Evolutionary conservation across 1,140 invertebrate genomes (phyloP).

Genomic region (Colletes gigas): DNA sequence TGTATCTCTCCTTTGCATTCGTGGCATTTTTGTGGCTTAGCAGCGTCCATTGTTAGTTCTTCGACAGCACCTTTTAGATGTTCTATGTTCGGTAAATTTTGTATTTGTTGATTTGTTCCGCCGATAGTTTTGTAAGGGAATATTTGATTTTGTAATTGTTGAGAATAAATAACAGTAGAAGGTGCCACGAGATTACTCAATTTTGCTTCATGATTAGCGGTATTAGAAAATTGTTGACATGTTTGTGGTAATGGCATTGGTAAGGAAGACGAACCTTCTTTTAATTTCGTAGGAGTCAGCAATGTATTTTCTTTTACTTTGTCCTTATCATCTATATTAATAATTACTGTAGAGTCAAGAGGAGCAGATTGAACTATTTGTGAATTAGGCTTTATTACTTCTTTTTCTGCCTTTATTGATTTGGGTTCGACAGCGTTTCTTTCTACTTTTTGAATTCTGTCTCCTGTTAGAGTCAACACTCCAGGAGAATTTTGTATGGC

Average conservation of each 20-base stretch:
- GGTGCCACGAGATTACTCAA: conserved; percentile 62
- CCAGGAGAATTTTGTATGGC: not conserved
- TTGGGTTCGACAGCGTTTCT: not conserved
- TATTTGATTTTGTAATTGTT: conserved; percentile 69
- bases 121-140: conserved; percentile 69
- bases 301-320: conserved; percentile 1
- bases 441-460: not conserved
- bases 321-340: not conserved
- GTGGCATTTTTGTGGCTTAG: conserved; percentile 71
- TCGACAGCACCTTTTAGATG: conserved; percentile 48
- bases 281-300: too few relatives aligned
- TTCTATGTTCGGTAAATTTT: not conserved
- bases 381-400: conserved; percentile 15
- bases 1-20: conserved; percentile 83
- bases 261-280: not conserved
- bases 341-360: not conserved
- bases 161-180: conserved; percentile 70
- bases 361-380: conserved; percentile 13
- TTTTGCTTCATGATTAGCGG: conserved; percentile 55
- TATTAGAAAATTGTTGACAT: not conserved
- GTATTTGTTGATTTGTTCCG: conserved; percentile 4
- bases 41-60: conserved; percentile 60
- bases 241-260: not conserved
- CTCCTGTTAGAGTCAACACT: not conserved
- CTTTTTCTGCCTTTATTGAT: conserved; percentile 22